phyloP scores from a whole-genome alignment of 2,113 vertebrate genomes.

The Myocastor coypus region DNA sequence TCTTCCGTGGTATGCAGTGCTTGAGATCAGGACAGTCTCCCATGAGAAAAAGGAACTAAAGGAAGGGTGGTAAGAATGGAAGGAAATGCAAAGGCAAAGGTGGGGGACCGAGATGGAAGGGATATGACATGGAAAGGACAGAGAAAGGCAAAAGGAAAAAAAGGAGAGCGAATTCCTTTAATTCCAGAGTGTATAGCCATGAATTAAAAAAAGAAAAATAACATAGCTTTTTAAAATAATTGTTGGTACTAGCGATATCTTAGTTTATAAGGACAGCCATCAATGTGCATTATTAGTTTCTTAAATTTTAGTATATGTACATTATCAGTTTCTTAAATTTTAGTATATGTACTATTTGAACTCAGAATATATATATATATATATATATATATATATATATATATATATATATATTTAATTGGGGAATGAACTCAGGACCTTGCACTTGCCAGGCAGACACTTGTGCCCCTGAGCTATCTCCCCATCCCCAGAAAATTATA shows the following conservation, averaged over 20 bases:
- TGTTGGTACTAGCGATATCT: background rate
- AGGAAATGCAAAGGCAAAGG: background rate
- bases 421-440: too few species aligned
- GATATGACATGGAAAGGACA: background rate
- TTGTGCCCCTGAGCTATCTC: too few species aligned
- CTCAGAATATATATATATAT: too few species aligned
- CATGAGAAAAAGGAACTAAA: fast-evolving
- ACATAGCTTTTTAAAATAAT: background rate
- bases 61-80: too few species aligned
- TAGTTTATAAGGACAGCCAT: background rate
- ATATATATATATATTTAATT: too few species aligned
- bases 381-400: too few species aligned
- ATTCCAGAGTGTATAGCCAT: background rate
- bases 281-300: background rate
- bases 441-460: too few species aligned
- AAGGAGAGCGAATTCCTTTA: background rate
- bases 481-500: background rate
- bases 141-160: fast-evolving
- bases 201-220: background rate
- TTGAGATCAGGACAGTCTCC: fast-evolving
- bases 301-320: background rate
- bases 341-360: background rate
- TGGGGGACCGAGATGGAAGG: too few species aligned
- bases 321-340: slow-evolving; percentile 4
- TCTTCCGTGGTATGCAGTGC: background rate